Evolutionary conservation across 2,113 vertebrate genomes (phyloP).

Genomic region (Taurulus bubalis): DNA sequence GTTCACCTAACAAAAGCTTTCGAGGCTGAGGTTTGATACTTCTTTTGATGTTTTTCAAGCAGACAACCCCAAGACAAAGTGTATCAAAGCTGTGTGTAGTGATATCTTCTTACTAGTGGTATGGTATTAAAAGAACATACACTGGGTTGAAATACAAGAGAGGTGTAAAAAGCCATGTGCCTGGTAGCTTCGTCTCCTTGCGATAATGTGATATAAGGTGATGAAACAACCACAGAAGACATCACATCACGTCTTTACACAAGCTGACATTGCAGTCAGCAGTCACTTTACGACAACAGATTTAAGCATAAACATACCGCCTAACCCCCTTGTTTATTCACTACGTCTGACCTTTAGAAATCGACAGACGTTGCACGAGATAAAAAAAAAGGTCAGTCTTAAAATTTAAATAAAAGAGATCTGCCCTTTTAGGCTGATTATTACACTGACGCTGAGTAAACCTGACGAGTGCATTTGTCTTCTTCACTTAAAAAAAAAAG

Average conservation of each 20-base stretch:
- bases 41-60: slow-evolving; percentile 50
- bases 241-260: not conserved
- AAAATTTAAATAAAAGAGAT: slow-evolving; percentile 27
- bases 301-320: not conserved
- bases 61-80: slow-evolving; percentile 25
- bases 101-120: slow-evolving; percentile 43
- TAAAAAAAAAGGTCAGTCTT: not conserved
- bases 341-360: slow-evolving; percentile 41
- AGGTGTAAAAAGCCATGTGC: slow-evolving; percentile 6
- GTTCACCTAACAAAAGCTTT: slow-evolving; percentile 46
- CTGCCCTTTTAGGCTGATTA: not conserved
- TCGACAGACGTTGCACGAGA: not conserved
- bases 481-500: slow-evolving; percentile 9
- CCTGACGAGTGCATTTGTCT: slow-evolving; percentile 27
- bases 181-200: not conserved
- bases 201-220: slow-evolving; percentile 23
- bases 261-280: slow-evolving; percentile 19
- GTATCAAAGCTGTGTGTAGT: slow-evolving; percentile 39
- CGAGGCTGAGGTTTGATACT: slow-evolving; percentile 22
- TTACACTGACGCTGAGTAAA: slow-evolving; percentile 3
- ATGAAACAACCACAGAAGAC: slow-evolving; percentile 5
- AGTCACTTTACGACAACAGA: slow-evolving; percentile 29
- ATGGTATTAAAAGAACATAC: slow-evolving; percentile 1
- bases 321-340: slow-evolving; percentile 23
- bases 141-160: slow-evolving; percentile 1